A percentile compares a stretch with the other conserved stretches of the same genome.
Evolutionary conservation across 2,113 vertebrate genomes (phyloP).

Genomic region (Forbesichthys papilliferus): DNA sequence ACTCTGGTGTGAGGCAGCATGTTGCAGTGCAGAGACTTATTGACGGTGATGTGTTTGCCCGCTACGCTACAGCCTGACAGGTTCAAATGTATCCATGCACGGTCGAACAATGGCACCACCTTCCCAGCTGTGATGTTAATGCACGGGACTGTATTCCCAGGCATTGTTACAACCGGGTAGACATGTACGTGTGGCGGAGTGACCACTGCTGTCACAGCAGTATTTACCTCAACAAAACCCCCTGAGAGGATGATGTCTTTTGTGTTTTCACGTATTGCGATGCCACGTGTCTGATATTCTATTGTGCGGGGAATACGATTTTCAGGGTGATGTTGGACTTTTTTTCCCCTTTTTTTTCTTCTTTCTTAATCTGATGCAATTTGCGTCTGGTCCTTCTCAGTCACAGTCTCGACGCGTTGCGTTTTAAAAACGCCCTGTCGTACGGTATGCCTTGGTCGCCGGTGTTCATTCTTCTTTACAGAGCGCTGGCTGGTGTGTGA

Average conservation of each 20-base stretch:
- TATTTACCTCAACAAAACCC: conserved; percentile 35
- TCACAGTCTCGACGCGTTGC: conserved; percentile 7
- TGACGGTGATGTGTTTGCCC: too few species aligned
- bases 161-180: conserved; percentile 23
- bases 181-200: conserved; percentile 5
- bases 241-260: conserved; percentile 14
- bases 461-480: conserved; percentile 28
- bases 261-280: not conserved
- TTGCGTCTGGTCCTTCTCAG: conserved; percentile 28
- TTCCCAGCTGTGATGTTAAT: conserved; percentile 25
- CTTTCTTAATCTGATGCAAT: not conserved
- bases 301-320: not conserved
- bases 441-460: conserved; percentile 23
- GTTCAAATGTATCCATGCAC: too few species aligned
- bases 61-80: too few species aligned
- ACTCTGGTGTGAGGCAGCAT: too few species aligned
- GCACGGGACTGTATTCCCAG: conserved; percentile 21
- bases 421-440: conserved; percentile 1
- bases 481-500: conserved; percentile 14
- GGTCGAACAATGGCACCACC: not conserved
- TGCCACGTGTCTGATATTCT: conserved; percentile 3
- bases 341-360: conserved; percentile 2
- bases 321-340: not conserved
- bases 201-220: conserved; percentile 10
- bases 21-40: too few species aligned